phyloP scores from a whole-genome alignment of 2,113 vertebrate genomes.

The Hiodon tergisus region DNA sequence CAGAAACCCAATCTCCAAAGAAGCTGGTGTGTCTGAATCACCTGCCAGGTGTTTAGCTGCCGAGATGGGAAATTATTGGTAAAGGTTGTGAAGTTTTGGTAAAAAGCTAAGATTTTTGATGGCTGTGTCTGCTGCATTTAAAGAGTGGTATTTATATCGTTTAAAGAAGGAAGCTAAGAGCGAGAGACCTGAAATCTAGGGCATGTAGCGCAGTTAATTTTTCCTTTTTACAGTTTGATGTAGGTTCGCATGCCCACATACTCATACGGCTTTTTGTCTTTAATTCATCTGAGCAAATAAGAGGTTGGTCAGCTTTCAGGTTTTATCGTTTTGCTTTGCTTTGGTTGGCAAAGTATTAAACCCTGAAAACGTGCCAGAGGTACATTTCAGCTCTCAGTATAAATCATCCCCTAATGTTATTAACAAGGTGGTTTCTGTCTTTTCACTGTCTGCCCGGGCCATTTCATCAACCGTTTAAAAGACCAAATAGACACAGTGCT shows the following conservation, averaged over 20 bases:
- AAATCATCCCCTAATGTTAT: conserved; percentile 6
- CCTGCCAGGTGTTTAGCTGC: no score
- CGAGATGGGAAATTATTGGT: no score
- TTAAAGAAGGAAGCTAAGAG: neutral
- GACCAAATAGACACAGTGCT: no score
- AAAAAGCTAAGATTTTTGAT: no score
- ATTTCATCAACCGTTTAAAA: neutral
- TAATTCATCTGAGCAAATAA: neutral
- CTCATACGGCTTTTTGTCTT: neutral
- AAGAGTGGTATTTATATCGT: no score
- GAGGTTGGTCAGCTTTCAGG: neutral
- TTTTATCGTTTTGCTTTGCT: conserved; percentile 4
- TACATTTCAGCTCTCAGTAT: conserved; percentile 6
- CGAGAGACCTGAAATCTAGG: neutral
- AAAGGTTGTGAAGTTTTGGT: no score
- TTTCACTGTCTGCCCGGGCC: neutral
- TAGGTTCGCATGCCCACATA: neutral
- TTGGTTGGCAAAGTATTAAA: conserved; percentile 2
- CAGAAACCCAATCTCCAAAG: no score
- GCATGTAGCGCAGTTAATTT: neutral
- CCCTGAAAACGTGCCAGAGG: neutral
- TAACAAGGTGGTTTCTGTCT: conserved; percentile 2
- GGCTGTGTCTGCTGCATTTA: no score
- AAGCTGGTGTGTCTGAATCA: no score
- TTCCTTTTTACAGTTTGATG: neutral